Percentiles rank a stretch among this genome's conserved stretches.
Conservation (phyloP, 2,113 vertebrate genomes). For the Climacteris rufus region DNA sequence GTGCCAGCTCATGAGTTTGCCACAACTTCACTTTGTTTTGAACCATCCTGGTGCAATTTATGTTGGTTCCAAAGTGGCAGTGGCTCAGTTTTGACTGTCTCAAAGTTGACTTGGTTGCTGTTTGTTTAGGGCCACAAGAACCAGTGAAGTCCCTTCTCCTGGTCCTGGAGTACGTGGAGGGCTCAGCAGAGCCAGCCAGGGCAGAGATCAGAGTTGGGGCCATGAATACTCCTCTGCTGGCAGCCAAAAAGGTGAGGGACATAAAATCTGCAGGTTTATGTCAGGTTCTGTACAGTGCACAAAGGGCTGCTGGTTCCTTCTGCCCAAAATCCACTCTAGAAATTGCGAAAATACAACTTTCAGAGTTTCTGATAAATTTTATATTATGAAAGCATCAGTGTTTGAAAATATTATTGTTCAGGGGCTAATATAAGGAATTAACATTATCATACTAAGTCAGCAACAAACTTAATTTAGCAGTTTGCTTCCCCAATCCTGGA, state of each 20-base stretch:
- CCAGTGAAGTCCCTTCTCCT: conserved; percentile 74
- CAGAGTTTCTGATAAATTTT: neutral
- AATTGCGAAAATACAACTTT: neutral
- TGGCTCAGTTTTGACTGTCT: neutral
- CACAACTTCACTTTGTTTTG: neutral
- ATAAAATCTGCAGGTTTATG: neutral
- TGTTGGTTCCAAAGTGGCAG: neutral
- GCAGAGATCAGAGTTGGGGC: conserved; percentile 84
- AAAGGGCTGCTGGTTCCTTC: neutral
- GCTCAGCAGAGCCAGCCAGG: conserved; percentile 59
- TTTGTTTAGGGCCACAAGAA: conserved; percentile 49
- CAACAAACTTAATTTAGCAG: neutral
- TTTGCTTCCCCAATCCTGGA: neutral
- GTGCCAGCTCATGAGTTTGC: neutral
- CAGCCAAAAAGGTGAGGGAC: conserved; percentile 79
- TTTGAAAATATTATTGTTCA: neutral
- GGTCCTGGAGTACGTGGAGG: conserved; percentile 67
- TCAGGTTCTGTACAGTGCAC: neutral
- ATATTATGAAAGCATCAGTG: neutral
- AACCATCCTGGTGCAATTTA: neutral
- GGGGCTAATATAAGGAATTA: neutral
- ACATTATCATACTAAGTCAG: neutral
- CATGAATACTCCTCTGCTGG: conserved; percentile 63
- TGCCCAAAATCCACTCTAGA: neutral
- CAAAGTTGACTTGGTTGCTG: neutral